Conservation (phyloP, 2,888 invertebrate genomes). For the Keiferia lycopersicella region DNA sequence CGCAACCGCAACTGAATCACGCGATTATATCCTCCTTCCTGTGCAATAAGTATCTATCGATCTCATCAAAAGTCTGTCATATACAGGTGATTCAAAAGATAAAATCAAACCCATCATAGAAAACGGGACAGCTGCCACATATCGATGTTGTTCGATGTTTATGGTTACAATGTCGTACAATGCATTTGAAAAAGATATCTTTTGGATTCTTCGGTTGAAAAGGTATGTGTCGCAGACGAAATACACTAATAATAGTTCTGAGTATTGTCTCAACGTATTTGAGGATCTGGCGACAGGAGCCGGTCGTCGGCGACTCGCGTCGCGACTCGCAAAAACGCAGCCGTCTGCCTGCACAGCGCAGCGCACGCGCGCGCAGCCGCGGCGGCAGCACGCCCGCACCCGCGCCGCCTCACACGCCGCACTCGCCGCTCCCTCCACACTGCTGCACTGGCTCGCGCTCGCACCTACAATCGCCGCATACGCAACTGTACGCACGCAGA, state of each 20-base stretch:
- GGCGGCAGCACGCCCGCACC: conserved; percentile 26
- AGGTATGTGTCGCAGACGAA: conserved; percentile 49
- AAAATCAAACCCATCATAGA: conserved; percentile 24
- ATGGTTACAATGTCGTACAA: neutral
- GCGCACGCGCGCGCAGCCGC: conserved; percentile 37
- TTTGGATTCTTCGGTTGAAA: conserved; percentile 15
- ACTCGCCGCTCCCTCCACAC: conserved; percentile 27
- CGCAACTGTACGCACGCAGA: conserved; percentile 32
- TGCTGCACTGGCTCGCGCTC: conserved; percentile 35
- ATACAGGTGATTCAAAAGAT: conserved; percentile 35
- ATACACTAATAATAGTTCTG: conserved; percentile 60
- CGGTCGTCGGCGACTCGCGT: conserved; percentile 56
- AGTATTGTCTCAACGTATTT: conserved; percentile 66
- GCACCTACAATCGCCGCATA: conserved; percentile 29
- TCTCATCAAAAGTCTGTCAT: conserved; percentile 53
- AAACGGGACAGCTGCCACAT: neutral
- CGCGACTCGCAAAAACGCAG: conserved; percentile 73
- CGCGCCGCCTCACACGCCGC: conserved; percentile 28
- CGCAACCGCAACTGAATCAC: conserved; percentile 53
- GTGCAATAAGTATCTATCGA: conserved; percentile 46
- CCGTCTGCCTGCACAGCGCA: conserved; percentile 64
- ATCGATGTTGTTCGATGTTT: conserved; percentile 1
- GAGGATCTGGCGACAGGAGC: conserved; percentile 59
- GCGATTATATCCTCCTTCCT: conserved; percentile 57
- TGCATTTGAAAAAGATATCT: conserved; percentile 12